These are phyloP conservation scores for Nebria ingens DNA, from an alignment of 1,140 invertebrate genomes.

Conservation along the genomic window DNA sequence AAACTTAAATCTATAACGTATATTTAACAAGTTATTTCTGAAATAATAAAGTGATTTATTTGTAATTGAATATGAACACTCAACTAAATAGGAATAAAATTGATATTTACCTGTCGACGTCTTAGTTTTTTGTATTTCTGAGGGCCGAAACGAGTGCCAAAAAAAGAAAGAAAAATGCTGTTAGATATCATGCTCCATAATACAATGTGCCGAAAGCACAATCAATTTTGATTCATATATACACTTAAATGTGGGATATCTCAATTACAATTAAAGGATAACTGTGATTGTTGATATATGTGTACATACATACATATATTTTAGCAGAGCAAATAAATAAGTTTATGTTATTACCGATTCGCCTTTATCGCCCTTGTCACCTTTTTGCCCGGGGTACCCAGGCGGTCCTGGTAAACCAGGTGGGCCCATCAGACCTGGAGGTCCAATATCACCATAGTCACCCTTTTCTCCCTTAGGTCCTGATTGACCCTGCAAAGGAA, in stretches of 20 bases:
- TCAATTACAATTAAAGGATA: too few relatives aligned
- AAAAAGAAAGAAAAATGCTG: slow-evolving; percentile 28
- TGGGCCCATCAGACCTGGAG: slow-evolving; percentile 73
- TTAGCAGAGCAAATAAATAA: too few relatives aligned
- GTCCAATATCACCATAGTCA: slow-evolving; percentile 83
- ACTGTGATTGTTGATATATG: too few relatives aligned
- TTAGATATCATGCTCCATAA: slow-evolving; percentile 13
- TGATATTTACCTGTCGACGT: slow-evolving; percentile 66
- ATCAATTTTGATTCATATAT: too few relatives aligned
- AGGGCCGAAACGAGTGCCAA: slow-evolving; percentile 26
- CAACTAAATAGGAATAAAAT: too few relatives aligned
- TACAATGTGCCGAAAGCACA: too few relatives aligned
- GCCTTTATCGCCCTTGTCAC: slow-evolving; percentile 84
- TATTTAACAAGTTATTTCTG: too few relatives aligned
- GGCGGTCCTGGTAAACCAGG: slow-evolving; percentile 56
- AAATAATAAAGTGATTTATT: too few relatives aligned
- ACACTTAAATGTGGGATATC: too few relatives aligned
- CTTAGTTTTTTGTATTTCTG: slow-evolving; percentile 88
- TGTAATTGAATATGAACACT: slow-evolving; percentile 5
- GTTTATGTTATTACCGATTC: slow-evolving; percentile 79
- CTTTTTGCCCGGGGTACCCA: slow-evolving; percentile 79
- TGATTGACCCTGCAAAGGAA: slow-evolving; percentile 48
- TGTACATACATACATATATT: too few relatives aligned
- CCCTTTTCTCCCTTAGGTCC: slow-evolving; percentile 84
- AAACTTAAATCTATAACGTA: too few relatives aligned